These are phyloP conservation scores for Hyaena hyaena DNA, from an alignment of 2,113 vertebrate species.

Conservation along the genomic window DNA sequence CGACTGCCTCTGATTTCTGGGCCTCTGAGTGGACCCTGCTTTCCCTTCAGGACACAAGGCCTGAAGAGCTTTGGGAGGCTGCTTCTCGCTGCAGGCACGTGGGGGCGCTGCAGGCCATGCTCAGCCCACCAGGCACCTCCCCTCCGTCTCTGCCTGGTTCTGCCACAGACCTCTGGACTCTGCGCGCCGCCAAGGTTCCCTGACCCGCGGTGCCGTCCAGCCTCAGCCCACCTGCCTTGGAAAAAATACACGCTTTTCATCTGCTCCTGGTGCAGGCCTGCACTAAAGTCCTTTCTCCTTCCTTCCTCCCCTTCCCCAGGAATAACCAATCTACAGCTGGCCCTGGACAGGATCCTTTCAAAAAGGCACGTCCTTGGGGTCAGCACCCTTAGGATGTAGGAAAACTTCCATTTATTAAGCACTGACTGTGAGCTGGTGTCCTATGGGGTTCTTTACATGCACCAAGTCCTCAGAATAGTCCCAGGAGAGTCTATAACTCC, in stretches of 20 bases:
- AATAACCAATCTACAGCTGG: neutral
- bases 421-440: neutral
- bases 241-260: neutral
- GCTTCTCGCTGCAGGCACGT: neutral
- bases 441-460: neutral
- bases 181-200: accelerated
- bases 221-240: accelerated
- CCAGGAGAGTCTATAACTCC: neutral
- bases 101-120: constrained; percentile 74
- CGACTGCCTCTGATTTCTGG: accelerated
- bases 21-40: accelerated
- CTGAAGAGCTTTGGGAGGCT: neutral
- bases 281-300: neutral
- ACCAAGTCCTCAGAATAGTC: neutral
- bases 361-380: accelerated
- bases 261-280: accelerated
- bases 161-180: accelerated
- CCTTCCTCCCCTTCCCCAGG: neutral
- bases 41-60: accelerated
- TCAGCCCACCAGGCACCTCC: neutral
- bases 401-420: neutral
- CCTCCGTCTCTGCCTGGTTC: accelerated
- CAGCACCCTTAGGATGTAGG: too few relatives aligned
- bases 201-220: accelerated
- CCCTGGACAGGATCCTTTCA: neutral